Conservation (phyloP, 2,888 invertebrate species). For the Drosophila suboccidentalis region DNA sequence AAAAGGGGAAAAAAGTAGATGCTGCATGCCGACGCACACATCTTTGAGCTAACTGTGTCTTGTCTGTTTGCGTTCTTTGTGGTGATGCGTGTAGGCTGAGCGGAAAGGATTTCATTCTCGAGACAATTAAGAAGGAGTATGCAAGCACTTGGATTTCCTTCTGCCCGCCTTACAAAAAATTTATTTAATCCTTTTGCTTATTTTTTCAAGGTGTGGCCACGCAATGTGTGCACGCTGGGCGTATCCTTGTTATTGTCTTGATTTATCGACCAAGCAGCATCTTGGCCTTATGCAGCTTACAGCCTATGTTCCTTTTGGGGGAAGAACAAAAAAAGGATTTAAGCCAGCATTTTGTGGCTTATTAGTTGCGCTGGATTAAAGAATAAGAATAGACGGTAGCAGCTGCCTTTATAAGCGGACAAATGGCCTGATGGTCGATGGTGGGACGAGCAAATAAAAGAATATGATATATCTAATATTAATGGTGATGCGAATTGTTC, state of each 20-base stretch:
- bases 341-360: constrained; percentile 68
- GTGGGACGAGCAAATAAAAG: background rate
- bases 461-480: background rate
- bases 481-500: background rate
- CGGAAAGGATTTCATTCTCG: constrained; percentile 59
- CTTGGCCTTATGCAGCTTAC: constrained; percentile 46
- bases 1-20: constrained; percentile 20
- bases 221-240: constrained; percentile 57
- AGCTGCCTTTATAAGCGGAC: constrained; percentile 57
- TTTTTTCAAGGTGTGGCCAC: constrained; percentile 81
- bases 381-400: constrained; percentile 73
- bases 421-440: background rate
- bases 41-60: constrained; percentile 46
- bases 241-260: constrained; percentile 65
- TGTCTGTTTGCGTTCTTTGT: constrained; percentile 47
- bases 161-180: constrained; percentile 28
- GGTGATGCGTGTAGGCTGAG: constrained; percentile 68
- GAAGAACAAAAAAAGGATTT: constrained; percentile 63
- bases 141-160: constrained; percentile 47
- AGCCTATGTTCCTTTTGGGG: background rate
- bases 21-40: constrained; percentile 59
- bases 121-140: constrained; percentile 62
- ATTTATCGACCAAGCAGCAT: constrained; percentile 54
- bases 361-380: constrained; percentile 80
- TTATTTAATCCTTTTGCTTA: constrained; percentile 78